phyloP scores from a whole-genome alignment of 2,888 invertebrate genomes.

The Tetranychus truncatus region DNA sequence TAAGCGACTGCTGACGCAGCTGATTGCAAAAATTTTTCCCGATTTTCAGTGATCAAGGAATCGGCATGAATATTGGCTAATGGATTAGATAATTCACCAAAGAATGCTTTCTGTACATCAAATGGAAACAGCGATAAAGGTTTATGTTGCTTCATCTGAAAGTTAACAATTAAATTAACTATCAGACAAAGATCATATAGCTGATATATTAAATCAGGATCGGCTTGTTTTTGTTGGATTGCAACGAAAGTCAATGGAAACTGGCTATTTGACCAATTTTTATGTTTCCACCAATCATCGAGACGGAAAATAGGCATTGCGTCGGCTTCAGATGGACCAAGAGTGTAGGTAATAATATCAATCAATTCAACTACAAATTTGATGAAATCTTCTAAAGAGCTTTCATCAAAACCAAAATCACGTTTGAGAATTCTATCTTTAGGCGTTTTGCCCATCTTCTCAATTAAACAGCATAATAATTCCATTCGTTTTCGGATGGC shows the following conservation, averaged over 20 bases:
- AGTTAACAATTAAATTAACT: conserved; percentile 56
- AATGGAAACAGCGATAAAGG: conserved; percentile 59
- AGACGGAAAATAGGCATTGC: conserved; percentile 32
- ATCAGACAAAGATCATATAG: conserved; percentile 60
- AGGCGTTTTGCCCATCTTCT: conserved; percentile 37
- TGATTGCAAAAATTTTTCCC: conserved; percentile 37
- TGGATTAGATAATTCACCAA: conserved; percentile 32
- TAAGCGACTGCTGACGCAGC: conserved; percentile 24
- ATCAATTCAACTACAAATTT: conserved; percentile 14
- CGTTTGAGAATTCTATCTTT: conserved; percentile 20
- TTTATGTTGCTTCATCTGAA: conserved; percentile 47
- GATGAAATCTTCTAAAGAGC: conserved; percentile 18
- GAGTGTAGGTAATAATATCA: conserved; percentile 23
- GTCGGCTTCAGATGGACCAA: conserved; percentile 31
- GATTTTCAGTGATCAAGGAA: conserved; percentile 44
- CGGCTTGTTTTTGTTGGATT: conserved; percentile 51
- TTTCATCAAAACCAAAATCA: conserved; percentile 21
- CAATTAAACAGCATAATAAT: conserved; percentile 53
- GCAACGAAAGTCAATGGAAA: conserved; percentile 55
- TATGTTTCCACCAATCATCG: conserved; percentile 32
- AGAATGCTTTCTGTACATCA: conserved; percentile 37
- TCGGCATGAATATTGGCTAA: conserved; percentile 37
- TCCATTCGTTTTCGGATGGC: conserved; percentile 64
- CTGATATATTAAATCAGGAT: conserved; percentile 54
- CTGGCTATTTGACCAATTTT: not conserved